phyloP scores from a whole-genome alignment of 1,140 invertebrate species.

The Galleria mellonella region DNA sequence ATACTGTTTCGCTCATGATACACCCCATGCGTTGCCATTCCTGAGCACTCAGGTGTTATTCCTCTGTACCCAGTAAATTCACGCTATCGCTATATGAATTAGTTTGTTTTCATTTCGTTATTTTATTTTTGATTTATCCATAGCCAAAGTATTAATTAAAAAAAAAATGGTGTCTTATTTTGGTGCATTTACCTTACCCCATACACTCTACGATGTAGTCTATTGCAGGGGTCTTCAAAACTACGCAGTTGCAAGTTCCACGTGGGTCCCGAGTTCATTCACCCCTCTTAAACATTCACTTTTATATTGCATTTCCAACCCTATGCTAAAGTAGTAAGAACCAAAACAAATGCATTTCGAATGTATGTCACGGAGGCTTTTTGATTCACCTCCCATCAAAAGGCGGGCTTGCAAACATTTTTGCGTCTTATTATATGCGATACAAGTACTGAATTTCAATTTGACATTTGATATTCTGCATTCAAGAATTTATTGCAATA shows the following conservation, averaged over 20 bases:
- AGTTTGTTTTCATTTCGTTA: no score
- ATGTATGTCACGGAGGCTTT: background rate
- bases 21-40: no score
- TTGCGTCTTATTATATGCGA: no score
- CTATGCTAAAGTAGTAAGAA: slow-evolving; percentile 1
- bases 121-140: no score
- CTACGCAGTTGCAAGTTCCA: slow-evolving; percentile 60
- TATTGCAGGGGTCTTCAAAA: slow-evolving; percentile 59
- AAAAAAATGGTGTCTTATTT: slow-evolving; percentile 2
- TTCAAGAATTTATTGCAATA: no score
- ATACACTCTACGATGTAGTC: slow-evolving; percentile 30
- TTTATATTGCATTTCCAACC: slow-evolving; percentile 2
- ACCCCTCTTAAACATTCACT: slow-evolving; percentile 19
- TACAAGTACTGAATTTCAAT: no score
- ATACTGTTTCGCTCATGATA: no score
- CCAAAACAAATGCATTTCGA: slow-evolving; percentile 13
- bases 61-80: no score
- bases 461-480: no score
- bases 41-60: no score
- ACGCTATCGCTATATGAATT: no score
- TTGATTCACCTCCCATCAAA: background rate
- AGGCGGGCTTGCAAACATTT: background rate
- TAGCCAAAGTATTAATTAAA: no score
- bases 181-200: slow-evolving; percentile 26
- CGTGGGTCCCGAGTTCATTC: slow-evolving; percentile 51